A percentile compares a stretch with the other conserved stretches of the same genome.
Evolutionary conservation across 2,113 vertebrate species (phyloP).

Genomic region (Ardeotis arabs): DNA sequence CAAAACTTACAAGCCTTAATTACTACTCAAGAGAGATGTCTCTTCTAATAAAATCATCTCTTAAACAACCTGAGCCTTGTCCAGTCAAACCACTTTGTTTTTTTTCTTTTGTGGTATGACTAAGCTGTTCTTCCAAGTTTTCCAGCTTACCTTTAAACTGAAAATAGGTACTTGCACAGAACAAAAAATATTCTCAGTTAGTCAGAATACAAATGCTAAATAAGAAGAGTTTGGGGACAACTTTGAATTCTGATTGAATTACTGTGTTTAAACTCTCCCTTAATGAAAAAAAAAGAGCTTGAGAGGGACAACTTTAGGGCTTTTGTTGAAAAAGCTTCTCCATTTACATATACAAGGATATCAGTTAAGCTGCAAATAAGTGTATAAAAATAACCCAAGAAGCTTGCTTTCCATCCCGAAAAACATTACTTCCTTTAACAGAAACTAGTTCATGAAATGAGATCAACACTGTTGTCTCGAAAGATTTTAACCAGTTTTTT

Average conservation of each 20-base stretch:
- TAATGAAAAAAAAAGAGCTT: not conserved
- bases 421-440: not conserved
- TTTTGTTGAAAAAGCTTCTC: not conserved
- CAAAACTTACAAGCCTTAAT: not conserved
- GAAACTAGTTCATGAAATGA: not conserved
- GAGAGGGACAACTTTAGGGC: not conserved
- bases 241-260: not conserved
- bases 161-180: not conserved
- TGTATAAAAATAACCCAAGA: not conserved
- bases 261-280: not conserved
- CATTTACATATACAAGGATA: not conserved
- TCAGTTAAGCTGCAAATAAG: not conserved
- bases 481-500: not conserved
- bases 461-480: not conserved
- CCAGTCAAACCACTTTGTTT: not conserved
- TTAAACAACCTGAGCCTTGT: not conserved
- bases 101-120: not conserved
- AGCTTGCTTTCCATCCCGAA: not conserved
- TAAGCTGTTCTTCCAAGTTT: not conserved
- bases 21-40: not conserved
- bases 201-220: not conserved
- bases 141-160: slow-evolving; percentile 4
- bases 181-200: not conserved
- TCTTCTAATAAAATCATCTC: not conserved
- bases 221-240: not conserved